Percentiles rank a stretch among this genome's conserved stretches.
These are phyloP conservation scores for Cremastobaeus sp. DNA, from an alignment of 2,888 invertebrate genomes.

Conservation along the genomic window DNA sequence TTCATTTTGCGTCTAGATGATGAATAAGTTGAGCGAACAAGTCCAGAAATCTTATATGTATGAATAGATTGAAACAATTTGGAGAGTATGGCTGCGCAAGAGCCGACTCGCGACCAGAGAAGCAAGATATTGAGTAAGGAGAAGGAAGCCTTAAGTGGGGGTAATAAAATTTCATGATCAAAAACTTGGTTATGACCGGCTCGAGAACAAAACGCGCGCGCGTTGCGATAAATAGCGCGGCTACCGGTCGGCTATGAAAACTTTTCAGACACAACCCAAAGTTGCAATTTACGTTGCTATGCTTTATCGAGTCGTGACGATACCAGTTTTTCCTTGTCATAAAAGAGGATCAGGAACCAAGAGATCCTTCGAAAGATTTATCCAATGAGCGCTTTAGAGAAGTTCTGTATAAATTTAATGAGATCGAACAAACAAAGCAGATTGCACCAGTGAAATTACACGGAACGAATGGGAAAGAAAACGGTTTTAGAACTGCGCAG, in stretches of 20 bases:
- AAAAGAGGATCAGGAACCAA: conserved; percentile 57
- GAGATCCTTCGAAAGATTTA: conserved; percentile 49
- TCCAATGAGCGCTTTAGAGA: conserved; percentile 53
- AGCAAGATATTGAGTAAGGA: conserved; percentile 76
- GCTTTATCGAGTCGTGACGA: conserved; percentile 60
- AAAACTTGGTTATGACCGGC: conserved; percentile 73
- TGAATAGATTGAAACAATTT: conserved; percentile 61
- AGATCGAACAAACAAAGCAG: conserved; percentile 54
- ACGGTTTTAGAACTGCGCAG: conserved; percentile 29
- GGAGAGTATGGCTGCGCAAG: conserved; percentile 64
- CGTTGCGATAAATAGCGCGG: conserved; percentile 56
- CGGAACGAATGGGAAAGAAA: conserved; percentile 46
- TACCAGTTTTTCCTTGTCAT: conserved; percentile 58
- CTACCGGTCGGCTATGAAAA: conserved; percentile 70
- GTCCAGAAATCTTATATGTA: conserved; percentile 50
- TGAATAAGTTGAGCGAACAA: conserved; percentile 58
- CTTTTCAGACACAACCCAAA: conserved; percentile 71
- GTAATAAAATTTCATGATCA: conserved; percentile 78
- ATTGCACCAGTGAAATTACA: conserved; percentile 40
- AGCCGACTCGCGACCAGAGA: conserved; percentile 72
- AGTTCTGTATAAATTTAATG: conserved; percentile 59
- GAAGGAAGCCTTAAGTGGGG: conserved; percentile 72
- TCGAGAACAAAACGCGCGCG: conserved; percentile 68
- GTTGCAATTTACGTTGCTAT: conserved; percentile 61
- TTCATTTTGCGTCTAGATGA: conserved; percentile 50